Conservation (phyloP, 2,113 vertebrate species). For the Picathartes gymnocephalus region DNA sequence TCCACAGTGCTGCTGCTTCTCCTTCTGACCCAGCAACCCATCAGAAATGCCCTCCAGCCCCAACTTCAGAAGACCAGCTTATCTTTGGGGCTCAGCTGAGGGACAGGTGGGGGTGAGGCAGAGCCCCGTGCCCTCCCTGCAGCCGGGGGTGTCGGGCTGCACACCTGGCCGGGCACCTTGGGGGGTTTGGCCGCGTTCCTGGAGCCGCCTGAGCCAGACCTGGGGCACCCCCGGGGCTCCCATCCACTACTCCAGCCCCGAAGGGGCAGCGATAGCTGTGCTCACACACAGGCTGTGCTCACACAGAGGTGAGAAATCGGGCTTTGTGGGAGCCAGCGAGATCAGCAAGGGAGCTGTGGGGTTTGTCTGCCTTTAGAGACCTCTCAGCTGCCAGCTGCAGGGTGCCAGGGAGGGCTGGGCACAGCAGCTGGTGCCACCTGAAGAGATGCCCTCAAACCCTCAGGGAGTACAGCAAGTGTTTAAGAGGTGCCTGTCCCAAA, state of each 20-base stretch:
- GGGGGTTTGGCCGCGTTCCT: constrained; percentile 3
- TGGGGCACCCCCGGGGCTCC: no score
- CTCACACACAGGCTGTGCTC: not conserved
- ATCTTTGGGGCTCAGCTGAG: not conserved
- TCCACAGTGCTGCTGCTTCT: not conserved
- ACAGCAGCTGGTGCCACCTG: not conserved
- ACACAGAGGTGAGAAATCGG: not conserved
- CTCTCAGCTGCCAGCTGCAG: not conserved
- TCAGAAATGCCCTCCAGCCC: constrained; percentile 21
- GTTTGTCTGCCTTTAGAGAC: not conserved
- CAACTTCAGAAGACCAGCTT: constrained; percentile 46
- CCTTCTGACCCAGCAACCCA: constrained; percentile 17
- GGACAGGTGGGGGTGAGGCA: not conserved
- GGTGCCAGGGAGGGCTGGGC: not conserved
- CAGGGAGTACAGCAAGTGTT: not conserved
- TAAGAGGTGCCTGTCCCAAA: not conserved
- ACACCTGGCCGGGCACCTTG: not conserved
- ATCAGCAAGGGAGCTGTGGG: not conserved
- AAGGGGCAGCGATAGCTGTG: not conserved
- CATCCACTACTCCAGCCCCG: not conserved
- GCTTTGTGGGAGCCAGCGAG: not conserved
- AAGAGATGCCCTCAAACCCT: not conserved
- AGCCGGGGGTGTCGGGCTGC: not conserved
- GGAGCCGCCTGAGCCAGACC: not conserved
- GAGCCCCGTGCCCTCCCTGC: not conserved